Conservation (phyloP, 2,888 invertebrate species). For the Rhamnusium bicolor region DNA sequence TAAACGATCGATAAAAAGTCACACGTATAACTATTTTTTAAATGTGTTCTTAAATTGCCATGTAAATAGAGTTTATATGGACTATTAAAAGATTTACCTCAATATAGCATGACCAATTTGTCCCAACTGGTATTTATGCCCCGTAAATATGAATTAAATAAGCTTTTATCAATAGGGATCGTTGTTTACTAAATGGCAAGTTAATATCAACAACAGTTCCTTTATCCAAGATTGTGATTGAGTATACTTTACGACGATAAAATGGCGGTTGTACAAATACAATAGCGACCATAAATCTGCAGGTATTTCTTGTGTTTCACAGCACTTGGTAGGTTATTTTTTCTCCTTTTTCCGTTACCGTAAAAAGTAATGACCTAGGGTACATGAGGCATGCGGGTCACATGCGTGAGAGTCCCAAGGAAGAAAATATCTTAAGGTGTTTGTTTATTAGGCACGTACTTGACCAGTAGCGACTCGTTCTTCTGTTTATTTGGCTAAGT, state of each 20-base stretch:
- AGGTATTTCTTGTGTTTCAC: constrained; percentile 31
- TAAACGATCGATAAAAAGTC: background rate
- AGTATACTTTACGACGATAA: constrained; percentile 23
- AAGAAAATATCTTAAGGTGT: constrained; percentile 37
- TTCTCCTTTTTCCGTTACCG: constrained; percentile 25
- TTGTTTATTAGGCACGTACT: constrained; percentile 38
- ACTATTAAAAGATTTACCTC: background rate
- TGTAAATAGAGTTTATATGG: background rate
- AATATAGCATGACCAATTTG: constrained; percentile 27
- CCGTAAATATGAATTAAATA: constrained; percentile 28
- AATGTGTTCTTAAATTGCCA: constrained; percentile 6
- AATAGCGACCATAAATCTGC: constrained; percentile 31
- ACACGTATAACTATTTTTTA: constrained; percentile 5
- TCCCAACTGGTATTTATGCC: constrained; percentile 20
- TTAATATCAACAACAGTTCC: constrained; percentile 24
- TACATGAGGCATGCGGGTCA: constrained; percentile 38
- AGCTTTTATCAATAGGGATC: constrained; percentile 28
- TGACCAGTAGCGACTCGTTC: constrained; percentile 36
- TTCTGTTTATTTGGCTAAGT: constrained; percentile 9
- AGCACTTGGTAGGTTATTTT: constrained; percentile 25
- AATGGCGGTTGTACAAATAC: constrained; percentile 26
- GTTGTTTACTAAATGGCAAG: constrained; percentile 25
- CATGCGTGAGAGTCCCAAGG: constrained; percentile 36
- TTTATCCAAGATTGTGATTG: constrained; percentile 9
- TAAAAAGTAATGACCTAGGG: constrained; percentile 35